phyloP scores from a whole-genome alignment of 2,113 vertebrate genomes.

The Triplophysa tibetana region DNA sequence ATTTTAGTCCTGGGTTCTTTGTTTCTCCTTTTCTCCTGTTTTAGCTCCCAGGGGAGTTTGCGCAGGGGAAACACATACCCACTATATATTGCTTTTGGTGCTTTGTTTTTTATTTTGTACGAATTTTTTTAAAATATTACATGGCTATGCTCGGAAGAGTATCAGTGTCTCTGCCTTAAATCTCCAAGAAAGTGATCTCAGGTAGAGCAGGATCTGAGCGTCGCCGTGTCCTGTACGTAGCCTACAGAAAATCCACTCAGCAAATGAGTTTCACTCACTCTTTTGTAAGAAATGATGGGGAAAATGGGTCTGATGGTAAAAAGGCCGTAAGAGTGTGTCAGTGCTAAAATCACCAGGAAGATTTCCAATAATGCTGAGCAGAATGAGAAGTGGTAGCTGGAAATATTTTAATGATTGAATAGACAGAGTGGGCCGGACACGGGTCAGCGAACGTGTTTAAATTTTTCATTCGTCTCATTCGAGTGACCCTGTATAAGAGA shows the following conservation, averaged over 20 bases:
- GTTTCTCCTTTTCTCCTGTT: too few species aligned
- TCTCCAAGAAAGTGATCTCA: background rate
- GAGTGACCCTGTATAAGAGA: slow-evolving; percentile 65
- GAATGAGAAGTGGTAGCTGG: slow-evolving; percentile 65
- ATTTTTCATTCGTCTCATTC: slow-evolving; percentile 70
- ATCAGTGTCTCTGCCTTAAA: slow-evolving; percentile 62
- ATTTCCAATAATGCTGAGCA: slow-evolving; percentile 68
- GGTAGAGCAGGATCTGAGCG: background rate
- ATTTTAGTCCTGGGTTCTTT: too few species aligned
- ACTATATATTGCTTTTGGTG: slow-evolving; percentile 53
- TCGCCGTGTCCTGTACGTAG: slow-evolving; percentile 65
- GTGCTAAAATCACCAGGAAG: slow-evolving; percentile 72
- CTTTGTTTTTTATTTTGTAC: slow-evolving; percentile 50
- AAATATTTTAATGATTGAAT: slow-evolving; percentile 80
- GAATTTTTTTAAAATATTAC: slow-evolving; percentile 72
- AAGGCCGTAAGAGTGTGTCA: slow-evolving; percentile 68
- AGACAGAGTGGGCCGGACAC: slow-evolving; percentile 66
- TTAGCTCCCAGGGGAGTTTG: too few species aligned
- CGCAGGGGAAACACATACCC: too few species aligned
- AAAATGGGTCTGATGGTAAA: slow-evolving; percentile 57
- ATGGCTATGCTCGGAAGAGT: background rate
- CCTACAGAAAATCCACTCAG: slow-evolving; percentile 57
- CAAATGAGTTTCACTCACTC: slow-evolving; percentile 68
- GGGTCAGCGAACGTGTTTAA: slow-evolving; percentile 74
- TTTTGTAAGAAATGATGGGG: slow-evolving; percentile 62